phyloP scores from a whole-genome alignment of 2,113 vertebrate genomes.

The Trogon surrucura region DNA sequence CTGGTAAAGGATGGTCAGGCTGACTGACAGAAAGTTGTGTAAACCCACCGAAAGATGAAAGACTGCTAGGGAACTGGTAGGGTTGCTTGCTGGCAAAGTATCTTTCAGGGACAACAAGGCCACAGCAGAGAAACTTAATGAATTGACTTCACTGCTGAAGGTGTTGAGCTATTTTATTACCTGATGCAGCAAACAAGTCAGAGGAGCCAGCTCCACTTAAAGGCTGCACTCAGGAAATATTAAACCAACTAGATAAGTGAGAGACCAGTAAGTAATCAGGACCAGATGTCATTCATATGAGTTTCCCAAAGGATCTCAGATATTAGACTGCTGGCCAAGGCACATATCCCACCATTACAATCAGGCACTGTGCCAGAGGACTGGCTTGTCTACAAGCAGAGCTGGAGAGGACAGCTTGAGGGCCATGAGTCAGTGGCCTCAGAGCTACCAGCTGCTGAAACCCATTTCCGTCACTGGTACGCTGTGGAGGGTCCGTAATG shows the following conservation, averaged over 20 bases:
- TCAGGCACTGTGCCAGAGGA: not conserved
- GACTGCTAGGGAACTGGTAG: not conserved
- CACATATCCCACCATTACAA: not conserved
- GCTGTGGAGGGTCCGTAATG: not conserved
- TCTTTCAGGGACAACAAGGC: not conserved
- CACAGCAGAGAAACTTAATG: not conserved
- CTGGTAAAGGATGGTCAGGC: not conserved
- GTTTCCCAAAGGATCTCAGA: not conserved
- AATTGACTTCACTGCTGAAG: not conserved
- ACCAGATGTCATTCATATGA: not conserved
- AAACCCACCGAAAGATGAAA: not conserved
- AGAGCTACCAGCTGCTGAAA: not conserved
- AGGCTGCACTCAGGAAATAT: not conserved
- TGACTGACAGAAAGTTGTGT: not conserved
- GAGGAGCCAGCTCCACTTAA: not conserved
- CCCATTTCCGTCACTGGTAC: rapidly evolving
- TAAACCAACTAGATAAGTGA: not conserved
- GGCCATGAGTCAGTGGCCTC: rapidly evolving
- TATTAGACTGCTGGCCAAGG: not conserved
- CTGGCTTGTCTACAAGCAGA: not conserved
- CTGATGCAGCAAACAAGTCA: not conserved
- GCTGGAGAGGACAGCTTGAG: not conserved
- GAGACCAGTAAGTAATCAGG: not conserved
- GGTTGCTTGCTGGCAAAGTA: not conserved
- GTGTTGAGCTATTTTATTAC: not conserved